A percentile compares a stretch with the other conserved stretches of the same genome.
Evolutionary conservation across 2,113 vertebrate species (phyloP).

Genomic region (Indicator indicator): DNA sequence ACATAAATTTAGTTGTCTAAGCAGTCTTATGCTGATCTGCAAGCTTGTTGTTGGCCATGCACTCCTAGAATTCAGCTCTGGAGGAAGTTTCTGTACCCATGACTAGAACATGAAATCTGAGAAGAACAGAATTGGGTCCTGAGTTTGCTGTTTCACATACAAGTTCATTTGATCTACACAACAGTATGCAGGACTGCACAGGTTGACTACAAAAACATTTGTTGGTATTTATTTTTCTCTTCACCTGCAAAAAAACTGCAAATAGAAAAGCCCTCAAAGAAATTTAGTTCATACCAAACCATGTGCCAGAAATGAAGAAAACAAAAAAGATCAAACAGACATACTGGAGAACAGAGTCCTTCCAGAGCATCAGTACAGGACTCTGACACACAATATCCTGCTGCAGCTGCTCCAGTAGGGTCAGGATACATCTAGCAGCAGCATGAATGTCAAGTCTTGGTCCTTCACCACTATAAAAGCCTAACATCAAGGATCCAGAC

Average conservation of each 20-base stretch:
- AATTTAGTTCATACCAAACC: background rate
- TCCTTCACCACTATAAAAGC: background rate
- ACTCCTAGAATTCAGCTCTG: background rate
- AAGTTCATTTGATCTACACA: background rate
- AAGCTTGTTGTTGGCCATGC: background rate
- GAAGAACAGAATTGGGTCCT: background rate
- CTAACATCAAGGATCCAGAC: conserved; percentile 53
- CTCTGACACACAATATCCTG: background rate
- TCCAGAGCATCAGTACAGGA: background rate
- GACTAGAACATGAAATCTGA: background rate
- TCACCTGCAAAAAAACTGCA: background rate
- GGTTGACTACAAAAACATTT: background rate
- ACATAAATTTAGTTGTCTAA: background rate
- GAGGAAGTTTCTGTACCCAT: background rate
- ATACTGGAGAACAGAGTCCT: background rate
- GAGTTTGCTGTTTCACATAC: background rate
- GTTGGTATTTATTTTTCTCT: background rate
- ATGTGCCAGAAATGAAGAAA: background rate
- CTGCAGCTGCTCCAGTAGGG: conserved; percentile 4
- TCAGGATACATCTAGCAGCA: background rate
- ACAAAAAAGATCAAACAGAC: background rate
- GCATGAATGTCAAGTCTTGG: background rate
- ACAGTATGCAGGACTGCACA: background rate
- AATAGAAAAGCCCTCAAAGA: background rate
- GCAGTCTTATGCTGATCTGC: background rate